Evolutionary conservation across 2,888 invertebrate species (phyloP).

Genomic region (Melieria crassipennis): DNA sequence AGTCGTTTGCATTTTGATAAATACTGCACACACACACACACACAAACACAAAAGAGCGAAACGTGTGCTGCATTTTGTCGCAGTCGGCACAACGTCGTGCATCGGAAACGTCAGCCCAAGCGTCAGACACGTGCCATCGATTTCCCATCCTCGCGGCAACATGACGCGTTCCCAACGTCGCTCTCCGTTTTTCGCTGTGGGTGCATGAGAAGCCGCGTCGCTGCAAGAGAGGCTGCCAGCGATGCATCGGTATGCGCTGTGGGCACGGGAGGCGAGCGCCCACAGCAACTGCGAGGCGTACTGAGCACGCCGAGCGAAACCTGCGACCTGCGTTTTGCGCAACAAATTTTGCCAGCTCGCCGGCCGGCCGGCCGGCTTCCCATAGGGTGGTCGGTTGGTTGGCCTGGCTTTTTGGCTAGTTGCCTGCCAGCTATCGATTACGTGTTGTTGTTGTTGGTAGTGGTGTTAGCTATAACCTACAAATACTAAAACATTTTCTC

Average conservation of each 20-base stretch:
- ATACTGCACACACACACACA: background rate
- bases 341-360: slow-evolving; percentile 30
- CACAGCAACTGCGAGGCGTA: no score
- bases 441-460: background rate
- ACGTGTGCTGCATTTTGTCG: background rate
- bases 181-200: no score
- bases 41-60: background rate
- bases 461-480: slow-evolving; percentile 9
- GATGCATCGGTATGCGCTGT: no score
- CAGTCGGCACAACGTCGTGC: background rate
- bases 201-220: no score
- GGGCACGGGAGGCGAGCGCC: no score
- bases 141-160: slow-evolving; percentile 30
- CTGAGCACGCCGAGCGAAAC: background rate
- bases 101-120: background rate
- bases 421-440: no score
- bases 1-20: background rate
- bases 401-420: no score
- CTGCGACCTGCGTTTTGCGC: slow-evolving; percentile 12
- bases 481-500: background rate
- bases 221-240: no score
- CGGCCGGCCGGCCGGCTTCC: slow-evolving; percentile 6
- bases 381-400: no score
- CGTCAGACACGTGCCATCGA: slow-evolving; percentile 31
- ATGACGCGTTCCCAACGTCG: background rate